These are phyloP conservation scores for Ormia ochracea DNA, from an alignment of 2,888 invertebrate genomes.

Conservation along the genomic window DNA sequence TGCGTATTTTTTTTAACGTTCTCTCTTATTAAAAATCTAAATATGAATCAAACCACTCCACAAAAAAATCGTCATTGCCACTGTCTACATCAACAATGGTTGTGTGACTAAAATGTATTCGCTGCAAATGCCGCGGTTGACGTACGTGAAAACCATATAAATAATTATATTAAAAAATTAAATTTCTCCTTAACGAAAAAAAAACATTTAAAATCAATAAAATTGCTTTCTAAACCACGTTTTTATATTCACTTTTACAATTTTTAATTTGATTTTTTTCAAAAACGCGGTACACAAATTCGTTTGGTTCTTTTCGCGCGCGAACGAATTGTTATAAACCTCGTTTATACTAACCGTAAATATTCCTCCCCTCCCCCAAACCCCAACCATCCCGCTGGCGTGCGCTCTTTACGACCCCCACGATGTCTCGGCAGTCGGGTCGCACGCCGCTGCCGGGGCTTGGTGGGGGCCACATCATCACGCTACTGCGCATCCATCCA, in stretches of 20 bases:
- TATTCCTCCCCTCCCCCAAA: constrained; percentile 78
- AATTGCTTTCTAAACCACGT: neutral
- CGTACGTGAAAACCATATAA: constrained; percentile 39
- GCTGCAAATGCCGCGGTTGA: constrained; percentile 4
- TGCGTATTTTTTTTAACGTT: neutral
- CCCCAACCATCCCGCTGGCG: constrained; percentile 78
- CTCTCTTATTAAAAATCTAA: constrained; percentile 42
- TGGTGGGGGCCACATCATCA: constrained; percentile 78
- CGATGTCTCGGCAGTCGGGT: constrained; percentile 78
- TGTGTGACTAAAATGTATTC: constrained; percentile 35
- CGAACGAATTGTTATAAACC: constrained; percentile 64
- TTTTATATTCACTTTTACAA: neutral
- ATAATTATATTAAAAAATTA: constrained; percentile 9
- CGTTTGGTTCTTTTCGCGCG: neutral
- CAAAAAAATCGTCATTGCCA: neutral
- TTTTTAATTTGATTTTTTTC: neutral
- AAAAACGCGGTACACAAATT: neutral
- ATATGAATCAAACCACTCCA: constrained; percentile 33
- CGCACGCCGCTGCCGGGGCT: constrained; percentile 78
- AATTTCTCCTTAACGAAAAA: neutral
- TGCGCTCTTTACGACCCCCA: constrained; percentile 78
- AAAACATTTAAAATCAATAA: constrained; percentile 9
- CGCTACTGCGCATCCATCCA: constrained; percentile 73
- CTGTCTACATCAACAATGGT: constrained; percentile 19
- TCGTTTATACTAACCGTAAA: constrained; percentile 77